These are phyloP conservation scores for Aphelocoma coerulescens DNA, from an alignment of 2,113 vertebrate species.

Conservation along the genomic window DNA sequence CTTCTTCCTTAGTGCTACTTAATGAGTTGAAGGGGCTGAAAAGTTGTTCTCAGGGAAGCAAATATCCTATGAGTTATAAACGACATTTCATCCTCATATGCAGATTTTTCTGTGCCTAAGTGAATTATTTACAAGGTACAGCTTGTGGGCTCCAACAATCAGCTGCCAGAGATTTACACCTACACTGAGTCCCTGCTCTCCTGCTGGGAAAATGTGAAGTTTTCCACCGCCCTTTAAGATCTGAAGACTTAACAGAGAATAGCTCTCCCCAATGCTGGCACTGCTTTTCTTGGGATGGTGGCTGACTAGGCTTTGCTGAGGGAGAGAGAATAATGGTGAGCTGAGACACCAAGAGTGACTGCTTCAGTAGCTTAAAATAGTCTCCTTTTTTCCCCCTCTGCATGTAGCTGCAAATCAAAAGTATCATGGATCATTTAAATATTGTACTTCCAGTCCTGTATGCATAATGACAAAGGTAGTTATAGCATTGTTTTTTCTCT, in stretches of 20 bases:
- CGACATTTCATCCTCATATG: slow-evolving; percentile 73
- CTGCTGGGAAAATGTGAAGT: slow-evolving; percentile 55
- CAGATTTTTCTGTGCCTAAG: slow-evolving; percentile 72
- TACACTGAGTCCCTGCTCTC: slow-evolving; percentile 33
- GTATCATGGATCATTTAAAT: slow-evolving; percentile 11
- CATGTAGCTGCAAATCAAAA: slow-evolving; percentile 11
- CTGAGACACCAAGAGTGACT: neutral
- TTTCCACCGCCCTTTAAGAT: slow-evolving; percentile 49
- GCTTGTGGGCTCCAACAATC: slow-evolving; percentile 69
- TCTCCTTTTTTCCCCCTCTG: neutral
- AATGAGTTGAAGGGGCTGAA: slow-evolving; percentile 64
- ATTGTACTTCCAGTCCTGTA: neutral
- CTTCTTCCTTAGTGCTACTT: slow-evolving; percentile 36
- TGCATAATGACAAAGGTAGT: neutral
- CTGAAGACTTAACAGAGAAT: slow-evolving; percentile 40
- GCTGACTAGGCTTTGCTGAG: slow-evolving; percentile 1
- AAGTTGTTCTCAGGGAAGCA: slow-evolving; percentile 64
- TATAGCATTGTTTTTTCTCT: neutral
- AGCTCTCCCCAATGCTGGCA: neutral
- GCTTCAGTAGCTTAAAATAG: slow-evolving; percentile 8
- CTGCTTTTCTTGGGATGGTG: slow-evolving; percentile 7
- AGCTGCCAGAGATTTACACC: slow-evolving; percentile 71
- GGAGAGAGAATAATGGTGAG: neutral
- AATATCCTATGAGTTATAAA: slow-evolving; percentile 72
- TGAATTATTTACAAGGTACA: slow-evolving; percentile 79